Base-by-base conservation (phyloP, 2,797 vertebrate species). In the Anolis apletophallus region DNA sequence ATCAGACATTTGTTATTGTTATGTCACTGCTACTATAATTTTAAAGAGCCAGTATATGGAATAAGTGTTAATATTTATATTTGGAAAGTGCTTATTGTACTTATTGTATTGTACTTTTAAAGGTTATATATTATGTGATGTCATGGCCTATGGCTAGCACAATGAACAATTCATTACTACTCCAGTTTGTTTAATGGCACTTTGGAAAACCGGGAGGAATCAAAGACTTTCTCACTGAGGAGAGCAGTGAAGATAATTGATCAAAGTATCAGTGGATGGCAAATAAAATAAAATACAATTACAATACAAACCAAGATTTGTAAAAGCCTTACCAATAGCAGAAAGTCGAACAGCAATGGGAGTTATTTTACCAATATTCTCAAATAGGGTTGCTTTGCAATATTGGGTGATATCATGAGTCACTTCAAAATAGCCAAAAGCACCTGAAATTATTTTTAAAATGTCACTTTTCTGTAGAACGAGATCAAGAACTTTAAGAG, bases 351-450 rank as follows among this genome's bases (percentile, higher is more conserved):
- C 89, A 0, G 97, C 98, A 1, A 98, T 94, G 0, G 98, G 98
- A 6, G 99, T 99, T 0, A 91, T 98, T 90, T 99, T 99, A 16
- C 98, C 98, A 2, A 99, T 87, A 13, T 98, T 94, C 90, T 98
- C 98, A 91, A 99, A 99, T 88, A 99, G 94, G 88, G 97, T 99
- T 32, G 98, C 98, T 91, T 98, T 99, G 90, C 94, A 96, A 88
- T 97, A 99, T 55, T 83, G 95, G 2, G 96, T 96, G 90, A 99
- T 98, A 92, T 99, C 98, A 67, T 99, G 98, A 0, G 98, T 99
- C 90, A 99, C 98, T 96, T 99, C 98, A 82, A 99, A 98, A 97
- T 98, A 99, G 52, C 99, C 99, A 93, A 99, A 99, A 0, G 99
- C 99, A 29, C 98, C 98, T 99, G 86, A 8, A 89, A 84, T 80